Evolutionary conservation across 2,113 vertebrate genomes (phyloP).

Genomic region (Platichthys stellatus): DNA sequence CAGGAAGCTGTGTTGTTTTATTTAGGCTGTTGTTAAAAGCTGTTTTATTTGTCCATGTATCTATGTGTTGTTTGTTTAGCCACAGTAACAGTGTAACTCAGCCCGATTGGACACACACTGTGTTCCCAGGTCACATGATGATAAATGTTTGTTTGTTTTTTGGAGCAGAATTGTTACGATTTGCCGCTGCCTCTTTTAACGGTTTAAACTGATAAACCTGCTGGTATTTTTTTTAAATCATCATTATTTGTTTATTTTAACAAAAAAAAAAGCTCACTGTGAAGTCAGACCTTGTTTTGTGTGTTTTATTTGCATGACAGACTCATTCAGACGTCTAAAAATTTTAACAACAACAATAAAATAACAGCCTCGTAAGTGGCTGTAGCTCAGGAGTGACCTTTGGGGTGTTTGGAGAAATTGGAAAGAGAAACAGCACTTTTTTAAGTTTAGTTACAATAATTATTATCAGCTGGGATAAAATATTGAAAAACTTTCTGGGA

Average conservation of each 20-base stretch:
- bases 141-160: not conserved
- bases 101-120: not conserved
- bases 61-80: not conserved
- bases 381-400: too few relatives aligned
- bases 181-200: constrained; percentile 12
- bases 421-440: too few relatives aligned
- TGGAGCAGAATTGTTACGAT: not conserved
- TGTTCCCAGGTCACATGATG: not conserved
- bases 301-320: not conserved
- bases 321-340: too few relatives aligned
- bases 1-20: not conserved
- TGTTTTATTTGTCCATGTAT: not conserved
- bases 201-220: constrained; percentile 26
- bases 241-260: not conserved
- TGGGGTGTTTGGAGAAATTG: not conserved
- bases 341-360: not conserved
- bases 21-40: constrained; percentile 45
- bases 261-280: constrained; percentile 40
- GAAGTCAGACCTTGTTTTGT: constrained; percentile 25
- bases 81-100: too few relatives aligned
- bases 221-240: constrained; percentile 10
- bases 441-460: not conserved
- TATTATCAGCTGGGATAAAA: too few relatives aligned
- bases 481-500: too few relatives aligned
- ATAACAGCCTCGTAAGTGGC: too few relatives aligned